Conservation (phyloP, 2,797 vertebrate species). For the Chaenodraco wilsoni region DNA sequence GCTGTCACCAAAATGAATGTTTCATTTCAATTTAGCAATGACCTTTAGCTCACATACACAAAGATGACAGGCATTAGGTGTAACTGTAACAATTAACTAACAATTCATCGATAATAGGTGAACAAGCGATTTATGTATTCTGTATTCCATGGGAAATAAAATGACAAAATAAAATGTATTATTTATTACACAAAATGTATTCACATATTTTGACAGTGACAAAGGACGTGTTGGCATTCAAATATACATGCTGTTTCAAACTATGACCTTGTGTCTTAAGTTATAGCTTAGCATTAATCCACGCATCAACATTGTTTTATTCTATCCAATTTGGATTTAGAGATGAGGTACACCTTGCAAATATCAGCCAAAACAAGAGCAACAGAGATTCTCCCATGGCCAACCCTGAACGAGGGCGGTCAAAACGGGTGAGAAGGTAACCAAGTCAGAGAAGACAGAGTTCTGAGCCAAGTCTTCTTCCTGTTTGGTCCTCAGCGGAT, state of each 20-base stretch:
- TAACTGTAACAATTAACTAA: too few relatives aligned
- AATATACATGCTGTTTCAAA: neutral
- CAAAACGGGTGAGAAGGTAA: slow-evolving; percentile 21
- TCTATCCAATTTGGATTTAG: neutral
- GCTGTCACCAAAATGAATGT: neutral
- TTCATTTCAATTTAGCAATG: too few relatives aligned
- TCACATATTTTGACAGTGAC: too few relatives aligned
- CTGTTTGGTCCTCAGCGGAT: slow-evolving; percentile 21
- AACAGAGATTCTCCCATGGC: neutral
- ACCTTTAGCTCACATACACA: too few relatives aligned
- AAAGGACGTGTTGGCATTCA: too few relatives aligned
- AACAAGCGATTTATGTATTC: too few relatives aligned
- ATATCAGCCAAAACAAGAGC: neutral
- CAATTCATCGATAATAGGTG: too few relatives aligned
- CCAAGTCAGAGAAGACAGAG: neutral
- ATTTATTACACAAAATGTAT: too few relatives aligned
- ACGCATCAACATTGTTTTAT: neutral
- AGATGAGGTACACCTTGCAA: neutral
- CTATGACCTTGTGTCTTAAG: neutral
- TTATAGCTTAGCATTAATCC: neutral
- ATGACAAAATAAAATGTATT: too few relatives aligned
- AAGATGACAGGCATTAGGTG: too few relatives aligned
- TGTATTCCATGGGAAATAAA: too few relatives aligned
- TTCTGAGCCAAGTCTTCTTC: slow-evolving; percentile 16
- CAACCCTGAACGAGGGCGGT: neutral